phyloP scores from a whole-genome alignment of 1,140 invertebrate species.

The Drosophila kurseongensis region DNA sequence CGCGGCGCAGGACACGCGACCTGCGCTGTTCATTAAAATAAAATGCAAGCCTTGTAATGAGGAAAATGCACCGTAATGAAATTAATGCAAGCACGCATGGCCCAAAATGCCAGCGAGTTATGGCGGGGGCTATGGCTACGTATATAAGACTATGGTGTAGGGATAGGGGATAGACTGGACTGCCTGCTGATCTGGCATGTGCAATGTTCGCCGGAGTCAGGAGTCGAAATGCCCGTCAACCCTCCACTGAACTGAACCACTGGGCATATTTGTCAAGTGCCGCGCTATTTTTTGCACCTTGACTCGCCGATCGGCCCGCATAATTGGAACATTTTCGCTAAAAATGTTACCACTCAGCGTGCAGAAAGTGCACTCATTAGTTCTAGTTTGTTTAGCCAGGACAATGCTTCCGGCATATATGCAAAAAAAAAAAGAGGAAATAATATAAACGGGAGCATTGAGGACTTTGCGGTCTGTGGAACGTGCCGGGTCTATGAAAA shows the following conservation, averaged over 20 bases:
- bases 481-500: conserved; percentile 59
- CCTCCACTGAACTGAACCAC: conserved; percentile 21
- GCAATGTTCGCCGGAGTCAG: conserved; percentile 20
- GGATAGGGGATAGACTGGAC: conserved; percentile 55
- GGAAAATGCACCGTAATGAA: conserved; percentile 75
- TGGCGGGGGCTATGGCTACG: not conserved
- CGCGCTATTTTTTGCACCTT: conserved; percentile 79
- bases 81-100: conserved; percentile 74
- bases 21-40: conserved; percentile 71
- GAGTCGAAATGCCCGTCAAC: conserved; percentile 15
- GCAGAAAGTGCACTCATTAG: conserved; percentile 69
- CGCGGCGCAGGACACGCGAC: conserved; percentile 31
- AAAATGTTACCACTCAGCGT: conserved; percentile 59
- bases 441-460: conserved; percentile 9
- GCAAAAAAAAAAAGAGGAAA: conserved; percentile 18
- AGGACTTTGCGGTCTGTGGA: conserved; percentile 16
- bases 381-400: conserved; percentile 73
- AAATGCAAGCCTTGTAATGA: conserved; percentile 70
- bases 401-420: conserved; percentile 39
- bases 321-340: conserved; percentile 73
- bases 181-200: conserved; percentile 72
- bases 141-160: not conserved
- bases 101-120: conserved; percentile 4
- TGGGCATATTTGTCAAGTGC: conserved; percentile 60
- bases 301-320: conserved; percentile 66